Base-by-base conservation (phyloP, 2,797 vertebrate species). In the Onychomys torridus region DNA sequence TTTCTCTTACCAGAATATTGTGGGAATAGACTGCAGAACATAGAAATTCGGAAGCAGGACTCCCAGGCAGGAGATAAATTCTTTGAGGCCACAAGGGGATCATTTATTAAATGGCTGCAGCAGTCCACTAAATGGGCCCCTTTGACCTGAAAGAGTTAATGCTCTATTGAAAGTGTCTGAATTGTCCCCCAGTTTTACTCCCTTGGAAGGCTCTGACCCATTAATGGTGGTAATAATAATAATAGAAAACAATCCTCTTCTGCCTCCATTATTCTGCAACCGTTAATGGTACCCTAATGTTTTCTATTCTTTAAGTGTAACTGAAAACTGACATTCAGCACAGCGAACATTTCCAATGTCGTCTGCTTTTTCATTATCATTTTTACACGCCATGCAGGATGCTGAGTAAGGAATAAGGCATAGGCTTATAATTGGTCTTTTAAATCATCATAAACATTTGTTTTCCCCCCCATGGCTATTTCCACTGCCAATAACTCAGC, bases 381-480 rank as follows among this genome's bases (percentile, higher is more conserved):
- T 97, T 98, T 98, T 97, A 97, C 87, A 85, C 86, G 76, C 92
- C 86, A 10, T 95, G 97, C 95, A 98, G 95, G 96, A 96, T 97
- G 98, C 97, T 98, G 98, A 98, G 97, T 96, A 98, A 98, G 97
- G 97, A 97, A 94, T 97, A 98, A 98, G 97, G 96, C 97, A 97
- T 57, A 97, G 96, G 95, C 85, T 96, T 98, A 95, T 98, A 97
- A 94, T 96, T 97, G 97, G 90, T 96, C 98, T 95, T 98, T 98
- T 98, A 98, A 98, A 98, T 98, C 98, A 98, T 97, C 92, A 97
- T 97, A 98, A 98, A 96, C 96, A 96, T 97, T 97, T 97, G 97
- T 95, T 94, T 94, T 73, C 10, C 16, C 69, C 86, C 95, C 84
- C 86, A 76, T 94, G 79, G 89, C 96, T 96, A 59, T 96, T 85